Base-by-base conservation (phyloP, 2,113 vertebrate species). In the Ceyx margarethae region DNA sequence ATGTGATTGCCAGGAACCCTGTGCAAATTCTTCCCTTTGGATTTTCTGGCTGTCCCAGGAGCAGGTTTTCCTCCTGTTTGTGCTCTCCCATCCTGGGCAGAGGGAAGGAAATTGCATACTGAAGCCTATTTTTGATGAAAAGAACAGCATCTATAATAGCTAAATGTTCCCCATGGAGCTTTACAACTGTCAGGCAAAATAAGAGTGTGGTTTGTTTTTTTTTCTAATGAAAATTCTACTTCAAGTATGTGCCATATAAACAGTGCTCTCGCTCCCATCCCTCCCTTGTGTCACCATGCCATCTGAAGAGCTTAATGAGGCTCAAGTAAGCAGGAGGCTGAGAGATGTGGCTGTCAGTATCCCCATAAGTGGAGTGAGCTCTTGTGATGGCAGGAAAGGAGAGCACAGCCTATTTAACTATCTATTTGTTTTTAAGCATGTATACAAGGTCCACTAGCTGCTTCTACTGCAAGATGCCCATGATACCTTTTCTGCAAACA, bases 381-480 rank as follows among this genome's bases (percentile, higher is more conserved):
- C 45, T 80, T 23, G 53, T 6, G 21, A 10, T 19, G 51, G 46
- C 66, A 64, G 53, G 25, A 31, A 20, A 85, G 48, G 62, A 35
- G 11, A 78, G 11, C 0, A 0, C 3, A 61, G 23, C 43, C 25
- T 45, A 2, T 46, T 78, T 46, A 21, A 8, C 10, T 40, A 5
- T 43, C 46, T 33, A 0, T 53, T 51, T 51, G 23, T 54, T 87
- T 60, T 11, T 16, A 4, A 8, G 17, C 25, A 28, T 7, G 1
- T 4, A 6, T 3, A n/a, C 11, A 26, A 50, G 62, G 19, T 50
- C 28, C 15, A 40, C 54, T 22, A 13, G 17, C 22, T 9, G 10
- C 16, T 45, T 40, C 48, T 15, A 5, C n/a, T 37, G 1, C 5
- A 6, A 40, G 61, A 11, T 81, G 19, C 7, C 50, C 29, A 1